These are phyloP conservation scores for Leptinotarsa rubiginosa DNA, from an alignment of 2,888 invertebrate species.

Conservation along the genomic window DNA sequence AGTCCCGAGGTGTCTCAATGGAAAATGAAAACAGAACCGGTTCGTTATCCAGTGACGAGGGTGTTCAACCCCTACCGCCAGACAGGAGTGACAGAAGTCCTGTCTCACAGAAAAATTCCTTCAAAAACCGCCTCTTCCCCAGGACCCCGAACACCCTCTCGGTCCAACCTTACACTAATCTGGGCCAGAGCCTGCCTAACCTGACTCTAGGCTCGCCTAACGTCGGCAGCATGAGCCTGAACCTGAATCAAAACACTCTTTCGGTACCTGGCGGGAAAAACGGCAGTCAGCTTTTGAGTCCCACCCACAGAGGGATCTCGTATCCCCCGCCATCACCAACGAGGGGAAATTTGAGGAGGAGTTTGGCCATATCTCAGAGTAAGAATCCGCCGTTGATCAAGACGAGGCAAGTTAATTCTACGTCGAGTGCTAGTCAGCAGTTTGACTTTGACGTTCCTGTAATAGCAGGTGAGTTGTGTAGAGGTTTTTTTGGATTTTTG, in stretches of 20 bases:
- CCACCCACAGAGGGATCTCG: conserved; percentile 79
- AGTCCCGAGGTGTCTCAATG: conserved; percentile 72
- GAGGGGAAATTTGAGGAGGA: conserved; percentile 75
- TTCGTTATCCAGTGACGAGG: conserved; percentile 76
- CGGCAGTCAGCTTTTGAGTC: conserved; percentile 67
- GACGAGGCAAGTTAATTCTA: conserved; percentile 79
- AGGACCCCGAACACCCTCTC: conserved; percentile 79
- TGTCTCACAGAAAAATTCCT: conserved; percentile 62
- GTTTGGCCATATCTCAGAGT: conserved; percentile 78
- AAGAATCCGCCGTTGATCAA: conserved; percentile 86
- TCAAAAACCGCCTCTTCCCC: conserved; percentile 63
- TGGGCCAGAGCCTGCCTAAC: conserved; percentile 87
- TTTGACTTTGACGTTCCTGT: conserved; percentile 68
- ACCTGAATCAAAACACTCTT: conserved; percentile 67
- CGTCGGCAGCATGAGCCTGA: conserved; percentile 61
- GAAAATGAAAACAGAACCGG: conserved; percentile 75
- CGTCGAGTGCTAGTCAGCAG: conserved; percentile 60
- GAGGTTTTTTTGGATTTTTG: background rate
- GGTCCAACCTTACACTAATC: conserved; percentile 77
- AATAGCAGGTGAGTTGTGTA: conserved; percentile 63
- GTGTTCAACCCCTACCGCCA: conserved; percentile 66
- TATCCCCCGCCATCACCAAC: conserved; percentile 86
- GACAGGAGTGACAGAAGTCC: conserved; percentile 68
- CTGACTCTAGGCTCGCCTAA: conserved; percentile 69
- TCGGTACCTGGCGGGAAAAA: conserved; percentile 68